A percentile compares a stretch with the other conserved stretches of the same genome.
Evolutionary conservation across 2,797 vertebrate genomes (phyloP).

Genomic region (Macrochelys suwanniensis): DNA sequence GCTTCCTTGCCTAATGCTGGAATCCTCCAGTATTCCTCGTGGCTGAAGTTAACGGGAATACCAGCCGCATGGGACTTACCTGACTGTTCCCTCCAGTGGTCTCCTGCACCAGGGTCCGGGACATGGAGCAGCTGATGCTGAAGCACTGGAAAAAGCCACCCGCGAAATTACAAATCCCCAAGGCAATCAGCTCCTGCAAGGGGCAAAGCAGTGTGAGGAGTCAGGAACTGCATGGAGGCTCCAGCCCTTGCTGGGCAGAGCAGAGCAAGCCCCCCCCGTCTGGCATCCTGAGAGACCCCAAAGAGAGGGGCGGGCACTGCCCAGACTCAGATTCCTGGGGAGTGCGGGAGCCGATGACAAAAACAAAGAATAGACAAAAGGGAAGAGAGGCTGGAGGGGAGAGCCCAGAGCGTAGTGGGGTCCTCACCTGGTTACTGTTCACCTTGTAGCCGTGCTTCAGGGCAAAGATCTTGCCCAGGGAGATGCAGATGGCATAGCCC

Average conservation of each 20-base stretch:
- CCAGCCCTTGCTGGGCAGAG: background rate
- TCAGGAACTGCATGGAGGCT: background rate
- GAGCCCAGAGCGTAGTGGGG: fast-evolving
- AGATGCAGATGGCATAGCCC: constrained; percentile 96
- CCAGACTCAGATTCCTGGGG: background rate
- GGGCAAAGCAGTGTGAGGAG: background rate
- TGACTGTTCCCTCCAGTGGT: constrained; percentile 95
- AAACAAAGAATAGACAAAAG: background rate
- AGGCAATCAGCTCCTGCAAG: constrained; percentile 92
- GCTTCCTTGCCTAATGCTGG: background rate
- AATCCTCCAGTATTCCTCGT: background rate
- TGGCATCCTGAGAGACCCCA: background rate
- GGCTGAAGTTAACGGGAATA: fast-evolving
- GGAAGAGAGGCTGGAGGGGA: background rate
- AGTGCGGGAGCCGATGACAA: background rate
- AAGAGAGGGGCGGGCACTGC: background rate
- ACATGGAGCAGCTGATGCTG: constrained; percentile 96
- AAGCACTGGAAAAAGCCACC: constrained; percentile 95
- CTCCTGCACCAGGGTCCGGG: constrained; percentile 94
- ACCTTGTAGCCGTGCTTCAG: constrained; percentile 96
- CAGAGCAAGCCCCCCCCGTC: background rate
- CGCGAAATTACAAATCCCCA: constrained; percentile 91
- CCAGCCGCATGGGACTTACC: constrained; percentile 75
- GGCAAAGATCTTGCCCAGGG: constrained; percentile 94
- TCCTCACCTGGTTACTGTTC: constrained; percentile 93